Evolutionary conservation across 1,140 invertebrate genomes (phyloP), one percentile per base, ranked within the genome.

Genomic region (Protaetia brevitarsis): DNA sequence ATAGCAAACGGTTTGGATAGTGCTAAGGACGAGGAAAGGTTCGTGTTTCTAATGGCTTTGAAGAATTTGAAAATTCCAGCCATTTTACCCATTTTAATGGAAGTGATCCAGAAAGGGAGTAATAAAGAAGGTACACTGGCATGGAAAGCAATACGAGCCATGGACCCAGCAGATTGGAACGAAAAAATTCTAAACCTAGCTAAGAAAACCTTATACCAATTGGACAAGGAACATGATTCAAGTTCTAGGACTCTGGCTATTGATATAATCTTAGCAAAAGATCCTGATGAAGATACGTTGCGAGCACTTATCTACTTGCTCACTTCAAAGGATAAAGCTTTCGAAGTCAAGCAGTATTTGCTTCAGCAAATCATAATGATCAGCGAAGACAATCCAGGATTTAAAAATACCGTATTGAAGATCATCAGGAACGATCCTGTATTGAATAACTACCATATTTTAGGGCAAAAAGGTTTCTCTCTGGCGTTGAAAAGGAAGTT

Each of bases 171-270:
- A 4, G 73, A 70, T 62, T 83, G 83, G 79, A 69, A 80, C 21
- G 74, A 81, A 28, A 78, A 81, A 8, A 75, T 87, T 2, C 76
- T 83, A 41, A 76, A 67, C 45, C 74, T 77, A 2, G 86, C 87
- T 2, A 69, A 79, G 16, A 77, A 77, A 57, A 83, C 90, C 11
- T 90, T 90, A 72, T 86, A 86, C 66, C 89, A 92, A 73, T 74
- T 86, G 2, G 79, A 79, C 2, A 80, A 81, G 23, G 83, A 80
- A 67, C 84, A 83, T 58, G 91, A 93, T 73, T 88, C 89, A 11
- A 91, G 88, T 23, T 82, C 87, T 0, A 80, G 91, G 69, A 88
- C 88, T 0, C 67, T 93, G 36, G 88, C 91, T 0, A 74, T 88
- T 7, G 89, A 93, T 72, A 82, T 93, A 7, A 77, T 93, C n/a